Percentiles rank a stretch among this genome's conserved stretches.
phyloP scores from a whole-genome alignment of 2,888 invertebrate genomes.

The Scaptomyza caliginosa region DNA sequence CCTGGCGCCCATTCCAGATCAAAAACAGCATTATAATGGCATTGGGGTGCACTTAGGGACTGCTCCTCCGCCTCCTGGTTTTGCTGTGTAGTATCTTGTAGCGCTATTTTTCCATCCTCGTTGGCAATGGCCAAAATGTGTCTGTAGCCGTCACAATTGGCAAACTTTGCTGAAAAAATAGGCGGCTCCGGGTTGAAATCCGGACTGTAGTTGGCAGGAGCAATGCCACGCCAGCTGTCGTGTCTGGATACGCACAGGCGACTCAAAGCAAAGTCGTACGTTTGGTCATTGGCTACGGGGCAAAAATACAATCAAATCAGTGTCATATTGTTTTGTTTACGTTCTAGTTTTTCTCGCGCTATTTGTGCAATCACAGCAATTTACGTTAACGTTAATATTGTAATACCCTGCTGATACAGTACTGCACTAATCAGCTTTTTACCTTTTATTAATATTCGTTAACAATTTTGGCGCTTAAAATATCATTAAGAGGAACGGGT shows the following conservation, averaged over 20 bases:
- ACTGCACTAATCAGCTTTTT: conserved; percentile 2
- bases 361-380: conserved; percentile 59
- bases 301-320: conserved; percentile 20
- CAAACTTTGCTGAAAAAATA: conserved; percentile 92
- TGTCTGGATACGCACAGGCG: conserved; percentile 87
- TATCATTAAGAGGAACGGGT: conserved; percentile 54
- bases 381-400: conserved; percentile 6
- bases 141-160: conserved; percentile 87
- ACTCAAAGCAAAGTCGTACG: conserved; percentile 87
- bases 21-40: conserved; percentile 94
- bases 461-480: conserved; percentile 53
- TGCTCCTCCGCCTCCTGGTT: conserved; percentile 83
- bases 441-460: conserved; percentile 10
- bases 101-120: conserved; percentile 90
- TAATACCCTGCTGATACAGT: conserved; percentile 4
- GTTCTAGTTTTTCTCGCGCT: conserved; percentile 37
- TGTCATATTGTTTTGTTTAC: conserved; percentile 41
- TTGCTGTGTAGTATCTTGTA: conserved; percentile 85
- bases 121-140: conserved; percentile 92
- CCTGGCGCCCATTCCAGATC: conserved; percentile 94
- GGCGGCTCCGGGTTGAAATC: conserved; percentile 88
- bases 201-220: conserved; percentile 84
- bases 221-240: conserved; percentile 88
- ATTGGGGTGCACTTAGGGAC: conserved; percentile 85
- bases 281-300: conserved; percentile 85